phyloP scores from a whole-genome alignment of 2,113 vertebrate genomes.

The Varanus komodoensis region DNA sequence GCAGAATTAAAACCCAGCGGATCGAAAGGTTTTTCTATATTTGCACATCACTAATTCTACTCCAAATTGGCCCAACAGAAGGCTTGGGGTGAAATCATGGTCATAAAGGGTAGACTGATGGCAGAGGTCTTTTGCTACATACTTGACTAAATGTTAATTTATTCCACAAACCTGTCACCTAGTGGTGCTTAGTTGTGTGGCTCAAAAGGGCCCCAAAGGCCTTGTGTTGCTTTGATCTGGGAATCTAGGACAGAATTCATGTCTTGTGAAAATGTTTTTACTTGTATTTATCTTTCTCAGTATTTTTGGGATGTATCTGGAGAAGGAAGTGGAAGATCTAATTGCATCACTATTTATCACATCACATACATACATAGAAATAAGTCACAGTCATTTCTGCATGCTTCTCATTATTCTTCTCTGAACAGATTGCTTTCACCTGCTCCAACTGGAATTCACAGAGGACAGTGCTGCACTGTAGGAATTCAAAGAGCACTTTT shows the following conservation, averaged over 20 bases:
- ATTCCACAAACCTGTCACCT: not conserved
- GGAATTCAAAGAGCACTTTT: not conserved
- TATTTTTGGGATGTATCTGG: not conserved
- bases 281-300: not conserved
- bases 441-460: not conserved
- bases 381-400: too few relatives aligned
- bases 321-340: not conserved
- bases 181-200: not conserved
- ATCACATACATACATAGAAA: not conserved
- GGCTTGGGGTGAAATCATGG: not conserved
- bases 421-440: not conserved
- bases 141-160: not conserved
- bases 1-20: constrained; percentile 5
- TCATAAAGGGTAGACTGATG: not conserved
- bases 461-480: not conserved
- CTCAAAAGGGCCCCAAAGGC: not conserved
- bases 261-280: not conserved
- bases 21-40: constrained; percentile 4
- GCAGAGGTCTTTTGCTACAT: not conserved
- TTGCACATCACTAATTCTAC: not conserved
- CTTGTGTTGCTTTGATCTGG: not conserved
- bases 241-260: not conserved
- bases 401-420: not conserved
- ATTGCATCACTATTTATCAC: too few relatives aligned
- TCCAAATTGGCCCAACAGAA: not conserved